Percentiles rank a stretch among this genome's conserved stretches.
phyloP scores from a whole-genome alignment of 2,888 invertebrate species.

The Cheilosia scutellata region DNA sequence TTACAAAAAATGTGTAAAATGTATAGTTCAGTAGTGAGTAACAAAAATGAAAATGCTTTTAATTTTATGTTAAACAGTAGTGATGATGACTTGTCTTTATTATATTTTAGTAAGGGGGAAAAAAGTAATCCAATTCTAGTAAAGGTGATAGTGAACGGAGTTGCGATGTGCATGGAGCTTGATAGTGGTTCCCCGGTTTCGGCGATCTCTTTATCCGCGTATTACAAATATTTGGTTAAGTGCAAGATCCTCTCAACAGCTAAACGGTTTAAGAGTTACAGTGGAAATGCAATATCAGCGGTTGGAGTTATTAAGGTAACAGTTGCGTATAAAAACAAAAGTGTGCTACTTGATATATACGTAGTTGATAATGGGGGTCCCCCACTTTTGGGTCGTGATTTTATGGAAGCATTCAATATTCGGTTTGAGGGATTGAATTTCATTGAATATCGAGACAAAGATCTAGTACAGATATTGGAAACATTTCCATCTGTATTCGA shows the following conservation, averaged over 20 bases:
- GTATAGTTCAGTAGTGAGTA: not conserved
- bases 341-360: not conserved
- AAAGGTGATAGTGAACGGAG: not conserved
- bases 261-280: not conserved
- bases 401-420: not conserved
- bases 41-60: not conserved
- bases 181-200: not conserved
- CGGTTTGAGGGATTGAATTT: not conserved
- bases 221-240: not conserved
- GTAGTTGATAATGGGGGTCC: not conserved
- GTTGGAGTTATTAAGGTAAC: not conserved
- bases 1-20: conserved; percentile 28
- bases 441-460: not conserved
- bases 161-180: not conserved
- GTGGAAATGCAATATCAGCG: not conserved
- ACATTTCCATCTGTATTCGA: not conserved
- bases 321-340: not conserved
- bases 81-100: conserved; percentile 10
- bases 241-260: not conserved
- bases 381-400: not conserved
- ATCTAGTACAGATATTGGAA: not conserved
- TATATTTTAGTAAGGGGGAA: conserved; percentile 6
- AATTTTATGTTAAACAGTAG: not conserved
- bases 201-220: not conserved
- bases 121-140: conserved; percentile 5